A percentile compares a stretch with the other conserved stretches of the same genome.
phyloP scores from a whole-genome alignment of 1,140 invertebrate genomes.

The Drosophila mauritiana region DNA sequence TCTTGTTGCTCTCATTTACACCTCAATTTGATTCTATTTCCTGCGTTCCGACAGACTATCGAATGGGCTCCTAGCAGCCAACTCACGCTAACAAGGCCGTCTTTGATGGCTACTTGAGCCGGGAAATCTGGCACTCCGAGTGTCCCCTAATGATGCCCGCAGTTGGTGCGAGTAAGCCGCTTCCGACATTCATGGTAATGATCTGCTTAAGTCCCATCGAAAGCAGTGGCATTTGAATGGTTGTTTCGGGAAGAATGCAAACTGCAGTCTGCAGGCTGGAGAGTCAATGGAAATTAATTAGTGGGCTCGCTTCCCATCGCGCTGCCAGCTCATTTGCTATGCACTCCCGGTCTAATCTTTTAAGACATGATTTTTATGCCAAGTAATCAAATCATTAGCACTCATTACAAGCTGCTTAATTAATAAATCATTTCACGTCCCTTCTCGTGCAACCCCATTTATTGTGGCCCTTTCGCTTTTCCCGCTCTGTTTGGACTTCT shows the following conservation, averaged over 20 bases:
- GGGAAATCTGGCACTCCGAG: constrained; percentile 43
- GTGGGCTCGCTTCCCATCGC: constrained; percentile 29
- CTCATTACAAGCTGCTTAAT: constrained; percentile 74
- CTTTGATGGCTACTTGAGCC: constrained; percentile 56
- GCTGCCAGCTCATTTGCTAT: constrained; percentile 33
- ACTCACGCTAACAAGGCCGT: constrained; percentile 30
- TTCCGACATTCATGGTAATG: constrained; percentile 64
- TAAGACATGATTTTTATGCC: constrained; percentile 48
- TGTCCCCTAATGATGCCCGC: constrained; percentile 59
- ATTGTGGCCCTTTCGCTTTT: constrained; percentile 5
- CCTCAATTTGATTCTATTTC: constrained; percentile 82
- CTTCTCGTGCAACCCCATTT: constrained; percentile 15
- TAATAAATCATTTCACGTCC: constrained; percentile 66
- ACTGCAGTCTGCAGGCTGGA: background rate
- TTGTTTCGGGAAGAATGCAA: background rate
- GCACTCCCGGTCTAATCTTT: constrained; percentile 16
- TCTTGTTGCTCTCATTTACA: constrained; percentile 78
- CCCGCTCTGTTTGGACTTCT: constrained; percentile 16
- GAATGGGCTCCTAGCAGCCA: constrained; percentile 17
- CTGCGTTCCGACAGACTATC: constrained; percentile 43
- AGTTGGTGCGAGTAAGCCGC: constrained; percentile 31
- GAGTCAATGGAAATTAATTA: constrained; percentile 46
- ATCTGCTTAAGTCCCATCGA: constrained; percentile 46
- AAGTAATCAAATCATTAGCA: constrained; percentile 76
- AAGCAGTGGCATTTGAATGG: constrained; percentile 13